Evolutionary conservation across 1,140 invertebrate species (phyloP), one percentile per base, ranked within the genome.

Genomic region (Tribolium madens): DNA sequence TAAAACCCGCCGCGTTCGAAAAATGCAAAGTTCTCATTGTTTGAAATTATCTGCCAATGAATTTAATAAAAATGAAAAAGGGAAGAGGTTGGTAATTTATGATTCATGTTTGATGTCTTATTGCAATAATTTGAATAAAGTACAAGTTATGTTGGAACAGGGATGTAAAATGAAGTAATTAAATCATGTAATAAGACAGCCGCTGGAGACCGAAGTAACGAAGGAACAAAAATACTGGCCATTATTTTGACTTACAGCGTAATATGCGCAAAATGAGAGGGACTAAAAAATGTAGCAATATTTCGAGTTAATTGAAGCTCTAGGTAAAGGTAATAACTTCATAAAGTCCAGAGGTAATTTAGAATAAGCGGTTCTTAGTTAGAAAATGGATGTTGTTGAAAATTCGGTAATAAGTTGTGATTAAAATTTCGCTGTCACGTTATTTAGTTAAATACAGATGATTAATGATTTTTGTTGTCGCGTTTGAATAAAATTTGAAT

Each of bases 281-380:
- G 70, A 72, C 46, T 71, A 72, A 72, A 72, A 72, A 72, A 72
- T 72, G 70, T 52, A 13, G 70, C 70, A 72, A 52, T 72, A 52
- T 72, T 72, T 72, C 70, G 70, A 72, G 46, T 72, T 72, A 72
- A 72, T 72, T 72, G 70, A 72, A 72, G 17, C 70, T 72, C 14
- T 72, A 72, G 70, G 70, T 72, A 72, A 72, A 72, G 21, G 70
- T 72, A 72, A 72, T 72, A 71, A 71, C 42, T 50, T 71, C 69
- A 12, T 48, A 72, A 50, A 72, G 47, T 72, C 70, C 70, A 52
- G 50, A 33, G 50, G 70, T 52, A 72, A 72, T 72, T 72, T 72
- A 72, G 21, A 33, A 14, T 72, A 21, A 72, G 50, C 70, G 46
- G 18, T 52, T 31, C 47, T 72, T 72, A 72, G 12, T 72, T 72